Evolutionary conservation across 2,888 invertebrate genomes (phyloP), one percentile per base, ranked within the genome.

Genomic region (Chymomyza amoena): DNA sequence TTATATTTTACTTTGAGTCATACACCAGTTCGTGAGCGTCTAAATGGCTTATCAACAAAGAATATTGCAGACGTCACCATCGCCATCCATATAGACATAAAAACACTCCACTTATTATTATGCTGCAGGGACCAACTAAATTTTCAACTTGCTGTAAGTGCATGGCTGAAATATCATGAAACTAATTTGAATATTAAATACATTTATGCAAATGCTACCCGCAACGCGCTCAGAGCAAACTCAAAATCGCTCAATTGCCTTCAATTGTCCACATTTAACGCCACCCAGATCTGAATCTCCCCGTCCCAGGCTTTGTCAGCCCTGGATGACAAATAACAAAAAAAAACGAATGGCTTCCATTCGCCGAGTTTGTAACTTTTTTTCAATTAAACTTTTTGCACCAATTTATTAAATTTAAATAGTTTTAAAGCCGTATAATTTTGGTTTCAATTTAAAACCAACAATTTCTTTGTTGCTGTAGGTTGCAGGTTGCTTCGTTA

Each of bases 101-200:
- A 51, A 51, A 51, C 16, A n/a, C 10, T 54, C 54, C 54, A n/a
- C 54, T 45, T 45, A 54, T 59, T 66, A 66, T 66, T 66, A 60
- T 66, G 66, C 66, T 59, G 36, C 28, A 32, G 66, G 60, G 62
- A 45, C 39, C 39, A 45, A 45, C 13, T 45, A 2, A 45, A 45
- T 45, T 45, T 13, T 45, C 39, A 15, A 15, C 39, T 45, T 45
- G 10, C 39, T 67, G 62, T 64, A 71, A 77, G 68, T 84, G 82
- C 78, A 82, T 77, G 83, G 62, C 72, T 81, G 67, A 63, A 69
- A 71, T 68, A 67, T 65, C 60, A 75, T 71, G 75, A 71, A 80
- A 76, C 83, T 81, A 78, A 87, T 87, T 88, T 86, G 81, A 85
- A 83, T 86, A 85, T 81, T 87, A 81, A 86, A 86, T 83, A 87